A percentile compares a stretch with the other conserved stretches of the same genome.
These are phyloP conservation scores for Cryptophagus acutangulus DNA, from an alignment of 2,888 invertebrate species.

Conservation along the genomic window DNA sequence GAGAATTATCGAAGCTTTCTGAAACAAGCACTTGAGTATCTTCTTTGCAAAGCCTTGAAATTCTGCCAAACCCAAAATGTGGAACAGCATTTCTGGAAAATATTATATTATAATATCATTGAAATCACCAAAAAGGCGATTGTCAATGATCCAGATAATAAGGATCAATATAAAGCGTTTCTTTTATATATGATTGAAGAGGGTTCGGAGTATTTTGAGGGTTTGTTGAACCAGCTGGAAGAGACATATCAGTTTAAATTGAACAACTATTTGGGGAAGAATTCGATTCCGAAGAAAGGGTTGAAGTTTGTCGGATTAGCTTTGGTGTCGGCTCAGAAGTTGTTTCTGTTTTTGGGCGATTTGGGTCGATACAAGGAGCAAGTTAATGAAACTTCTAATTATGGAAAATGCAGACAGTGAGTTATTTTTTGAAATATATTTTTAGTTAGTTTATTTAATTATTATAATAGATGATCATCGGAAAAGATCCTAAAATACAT, in stretches of 20 bases:
- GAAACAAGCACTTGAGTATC: slow-evolving; percentile 61
- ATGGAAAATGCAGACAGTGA: slow-evolving; percentile 69
- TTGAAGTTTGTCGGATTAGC: slow-evolving; percentile 67
- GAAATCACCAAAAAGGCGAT: slow-evolving; percentile 72
- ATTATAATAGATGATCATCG: no score
- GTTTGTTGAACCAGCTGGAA: slow-evolving; percentile 67
- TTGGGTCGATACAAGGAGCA: slow-evolving; percentile 86
- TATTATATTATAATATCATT: slow-evolving; percentile 82
- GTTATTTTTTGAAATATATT: slow-evolving; percentile 31
- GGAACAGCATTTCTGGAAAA: slow-evolving; percentile 89
- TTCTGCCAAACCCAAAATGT: slow-evolving; percentile 83
- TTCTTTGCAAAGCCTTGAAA: slow-evolving; percentile 74
- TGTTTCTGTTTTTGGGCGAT: slow-evolving; percentile 87
- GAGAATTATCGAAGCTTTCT: slow-evolving; percentile 59
- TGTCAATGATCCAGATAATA: slow-evolving; percentile 56
- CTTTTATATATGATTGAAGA: slow-evolving; percentile 72
- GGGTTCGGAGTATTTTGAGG: slow-evolving; percentile 70
- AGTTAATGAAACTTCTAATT: slow-evolving; percentile 74
- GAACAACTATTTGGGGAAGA: slow-evolving; percentile 57
- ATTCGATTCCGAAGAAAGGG: slow-evolving; percentile 58
- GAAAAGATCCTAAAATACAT: no score
- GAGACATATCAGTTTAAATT: slow-evolving; percentile 69
- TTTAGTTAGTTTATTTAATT: slow-evolving; percentile 1
- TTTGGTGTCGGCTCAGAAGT: slow-evolving; percentile 79
- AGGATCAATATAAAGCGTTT: slow-evolving; percentile 60